Evolutionary conservation across 2,888 invertebrate genomes (phyloP).

Genomic region (Microdon myrmicae): DNA sequence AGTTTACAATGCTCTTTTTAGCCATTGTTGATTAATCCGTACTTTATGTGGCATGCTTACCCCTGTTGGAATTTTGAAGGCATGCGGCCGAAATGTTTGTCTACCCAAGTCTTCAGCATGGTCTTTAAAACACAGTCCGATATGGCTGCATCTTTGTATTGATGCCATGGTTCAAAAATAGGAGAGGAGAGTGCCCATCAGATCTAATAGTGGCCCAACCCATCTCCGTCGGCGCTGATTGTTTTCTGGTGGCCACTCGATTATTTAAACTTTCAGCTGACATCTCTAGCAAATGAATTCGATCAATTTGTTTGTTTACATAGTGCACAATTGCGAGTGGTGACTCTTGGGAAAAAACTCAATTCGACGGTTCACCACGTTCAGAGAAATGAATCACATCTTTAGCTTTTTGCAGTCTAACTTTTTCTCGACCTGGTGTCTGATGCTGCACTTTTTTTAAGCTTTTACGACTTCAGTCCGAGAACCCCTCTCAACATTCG

Average conservation of each 20-base stretch:
- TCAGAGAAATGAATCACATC: background rate
- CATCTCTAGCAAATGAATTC: background rate
- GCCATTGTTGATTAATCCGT: no score
- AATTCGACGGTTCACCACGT: no score
- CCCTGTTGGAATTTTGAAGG: background rate
- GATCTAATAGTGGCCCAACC: background rate
- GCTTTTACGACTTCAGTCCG: no score
- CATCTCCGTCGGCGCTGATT: background rate
- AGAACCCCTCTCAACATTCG: no score
- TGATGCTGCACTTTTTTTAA: no score
- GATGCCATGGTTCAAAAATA: background rate
- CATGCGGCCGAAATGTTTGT: constrained; percentile 3
- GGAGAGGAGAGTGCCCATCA: no score
- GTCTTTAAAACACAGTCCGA: background rate
- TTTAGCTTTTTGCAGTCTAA: constrained; percentile 2
- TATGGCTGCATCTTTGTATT: background rate
- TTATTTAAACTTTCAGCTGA: background rate
- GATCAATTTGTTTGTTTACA: background rate
- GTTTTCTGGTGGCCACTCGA: constrained; percentile 3
- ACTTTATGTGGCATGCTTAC: background rate
- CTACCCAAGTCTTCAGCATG: background rate
- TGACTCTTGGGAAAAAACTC: no score
- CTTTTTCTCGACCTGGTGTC: no score
- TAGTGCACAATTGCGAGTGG: no score
- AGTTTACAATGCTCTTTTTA: no score